phyloP scores from a whole-genome alignment of 2,113 vertebrate genomes.

The Camelus bactrianus region DNA sequence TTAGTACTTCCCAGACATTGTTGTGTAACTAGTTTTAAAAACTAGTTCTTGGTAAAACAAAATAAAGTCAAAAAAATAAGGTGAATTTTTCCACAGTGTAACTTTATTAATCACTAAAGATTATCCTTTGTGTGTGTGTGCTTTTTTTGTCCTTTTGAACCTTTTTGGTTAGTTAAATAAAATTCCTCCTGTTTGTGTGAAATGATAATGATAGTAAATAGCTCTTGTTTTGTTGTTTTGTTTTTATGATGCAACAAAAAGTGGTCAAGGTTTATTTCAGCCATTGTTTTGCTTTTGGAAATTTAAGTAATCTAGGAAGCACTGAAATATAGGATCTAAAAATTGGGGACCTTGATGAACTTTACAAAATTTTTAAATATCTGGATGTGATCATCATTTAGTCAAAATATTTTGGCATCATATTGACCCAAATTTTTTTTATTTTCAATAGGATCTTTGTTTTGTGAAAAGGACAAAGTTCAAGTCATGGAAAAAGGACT shows the following conservation, averaged over 20 bases:
- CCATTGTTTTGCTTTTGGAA: not conserved
- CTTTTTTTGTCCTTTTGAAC: not conserved
- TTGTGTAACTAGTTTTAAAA: not conserved
- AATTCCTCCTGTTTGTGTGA: not conserved
- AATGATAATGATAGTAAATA: not conserved
- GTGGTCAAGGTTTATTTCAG: not conserved
- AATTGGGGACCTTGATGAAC: not conserved
- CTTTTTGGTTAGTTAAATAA: not conserved
- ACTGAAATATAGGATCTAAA: not conserved
- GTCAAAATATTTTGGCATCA: conserved; percentile 60
- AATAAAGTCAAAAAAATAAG: not conserved
- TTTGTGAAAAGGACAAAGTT: conserved; percentile 50
- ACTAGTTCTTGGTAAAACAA: not conserved
- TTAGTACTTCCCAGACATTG: not conserved
- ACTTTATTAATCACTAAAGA: not conserved
- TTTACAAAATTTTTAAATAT: conserved; percentile 68
- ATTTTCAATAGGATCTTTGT: conserved; percentile 61
- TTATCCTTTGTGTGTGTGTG: not conserved
- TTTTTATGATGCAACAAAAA: not conserved
- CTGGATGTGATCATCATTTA: conserved; percentile 44
- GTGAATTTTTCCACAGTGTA: not conserved
- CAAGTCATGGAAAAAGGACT: conserved; percentile 60
- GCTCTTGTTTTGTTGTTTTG: not conserved
- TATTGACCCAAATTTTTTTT: not conserved
- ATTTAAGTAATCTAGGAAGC: not conserved